These are phyloP conservation scores for Chloromyia formosa DNA, from an alignment of 2,888 invertebrate genomes.

Conservation along the genomic window DNA sequence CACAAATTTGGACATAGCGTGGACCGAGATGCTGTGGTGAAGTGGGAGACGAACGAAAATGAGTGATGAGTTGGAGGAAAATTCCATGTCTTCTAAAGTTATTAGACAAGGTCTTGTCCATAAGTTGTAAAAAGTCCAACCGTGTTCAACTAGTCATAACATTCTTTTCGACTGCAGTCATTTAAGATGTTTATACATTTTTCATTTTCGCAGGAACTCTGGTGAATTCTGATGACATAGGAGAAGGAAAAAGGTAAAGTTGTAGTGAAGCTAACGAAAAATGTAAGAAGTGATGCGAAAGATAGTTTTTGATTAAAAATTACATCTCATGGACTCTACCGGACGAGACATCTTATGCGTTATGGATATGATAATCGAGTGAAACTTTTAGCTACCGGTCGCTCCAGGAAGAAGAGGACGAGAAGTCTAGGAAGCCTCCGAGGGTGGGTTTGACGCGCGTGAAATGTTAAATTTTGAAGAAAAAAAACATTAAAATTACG, in stretches of 20 bases:
- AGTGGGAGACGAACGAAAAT: background rate
- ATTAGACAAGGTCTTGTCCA: slow-evolving; percentile 36
- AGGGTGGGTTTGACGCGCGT: too few relatives aligned
- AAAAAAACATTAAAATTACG: too few relatives aligned
- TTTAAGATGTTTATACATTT: slow-evolving; percentile 37
- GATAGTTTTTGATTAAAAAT: too few relatives aligned
- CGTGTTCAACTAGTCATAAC: slow-evolving; percentile 26
- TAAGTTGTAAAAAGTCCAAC: slow-evolving; percentile 23
- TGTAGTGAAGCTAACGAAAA: background rate
- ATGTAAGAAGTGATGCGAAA: background rate
- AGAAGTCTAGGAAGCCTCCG: too few relatives aligned
- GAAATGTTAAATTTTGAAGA: too few relatives aligned
- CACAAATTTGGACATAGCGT: slow-evolving; percentile 15
- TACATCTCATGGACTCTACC: too few relatives aligned
- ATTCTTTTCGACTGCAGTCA: slow-evolving; percentile 22
- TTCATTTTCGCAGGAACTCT: slow-evolving; percentile 24
- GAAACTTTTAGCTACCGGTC: too few relatives aligned
- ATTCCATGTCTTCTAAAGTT: slow-evolving; percentile 33
- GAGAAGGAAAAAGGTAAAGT: background rate
- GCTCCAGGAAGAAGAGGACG: too few relatives aligned
- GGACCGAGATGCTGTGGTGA: background rate
- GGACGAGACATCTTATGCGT: too few relatives aligned
- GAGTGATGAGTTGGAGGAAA: slow-evolving; percentile 34
- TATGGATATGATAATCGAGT: too few relatives aligned
- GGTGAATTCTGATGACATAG: slow-evolving; percentile 5